Base-by-base conservation (phyloP, 2,888 invertebrate genomes). In the Tachina fera region DNA sequence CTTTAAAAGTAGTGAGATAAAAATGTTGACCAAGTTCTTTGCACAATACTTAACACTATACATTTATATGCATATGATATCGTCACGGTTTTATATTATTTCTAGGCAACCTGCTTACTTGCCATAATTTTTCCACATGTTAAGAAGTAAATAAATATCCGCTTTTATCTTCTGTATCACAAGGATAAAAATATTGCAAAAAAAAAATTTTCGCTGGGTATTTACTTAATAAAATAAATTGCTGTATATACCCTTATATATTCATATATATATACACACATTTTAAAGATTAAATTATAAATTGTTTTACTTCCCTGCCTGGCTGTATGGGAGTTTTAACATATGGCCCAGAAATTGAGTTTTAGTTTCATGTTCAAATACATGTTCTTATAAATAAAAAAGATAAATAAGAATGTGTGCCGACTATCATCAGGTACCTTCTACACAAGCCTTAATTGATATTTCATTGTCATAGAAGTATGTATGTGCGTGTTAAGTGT, bases 371-470 rank as follows among this genome's bases (percentile, higher is more conserved):
- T 71, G 43, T 31, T 56, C 22, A 51, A 71, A 11, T n/a, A 61
- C 14, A n/a, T 47, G 31, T 31, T 31, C 31, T 31, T 13, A 19
- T 53, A 53, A 8, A 22, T 14, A 19, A 31, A 47, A 63, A 10
- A 14, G 13, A 14, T 58, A 13, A 5, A 14, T 58, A 13, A 5
- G 13, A 3, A 8, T 58, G 9, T 58, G 8, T 31, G 14, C 14
- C 11, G 11, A 51, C 22, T 22, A 14, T 39, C 22, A n/a, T 19
- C 11, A 22, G 9, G 31, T 60, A 9, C 68, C 19, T 19, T 8
- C 16, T 9, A n/a, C 6, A 45, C 6, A 71, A 16, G 45, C 19
- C 77, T 74, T 81, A 84, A 84, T 84, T 81, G 84, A 84, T 84
- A 77, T 84, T 77, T 84, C 81, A 81, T 84, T 84, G 49, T 56